Evolutionary conservation across 2,888 invertebrate genomes (phyloP), one percentile per base, ranked within the genome.

Genomic region (Caradrina kadenii): DNA sequence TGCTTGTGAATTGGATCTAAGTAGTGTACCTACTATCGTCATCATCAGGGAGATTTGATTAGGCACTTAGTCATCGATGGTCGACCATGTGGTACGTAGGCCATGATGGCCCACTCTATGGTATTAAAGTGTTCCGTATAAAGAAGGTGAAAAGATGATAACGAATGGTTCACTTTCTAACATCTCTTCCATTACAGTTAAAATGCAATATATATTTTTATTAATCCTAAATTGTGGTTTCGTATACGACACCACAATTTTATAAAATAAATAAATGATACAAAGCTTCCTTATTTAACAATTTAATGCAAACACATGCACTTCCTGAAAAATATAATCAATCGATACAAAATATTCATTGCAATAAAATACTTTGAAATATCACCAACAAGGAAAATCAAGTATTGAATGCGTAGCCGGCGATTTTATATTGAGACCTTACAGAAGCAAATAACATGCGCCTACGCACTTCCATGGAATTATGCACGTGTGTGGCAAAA

Each of bases 401-500:
- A 66, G 62, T 71, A 65, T 62, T 54, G 17, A 50, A 45, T 53
- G 3, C 17, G 61, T 56, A 35, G 4, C 50, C 22, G 42, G 35
- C 21, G 61, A 69, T 63, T 60, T 63, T 58, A 65, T 65, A 52
- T 49, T 17, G 56, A 76, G 80, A 71, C 76, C 72, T 76, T 79
- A 72, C 60, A 73, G 55, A 76, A 76, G 66, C 72, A 73, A 76
- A 83, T 80, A 73, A 68, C 35, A 50, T 26, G 62, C 76, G 69
- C 79, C 75, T 70, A 73, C 73, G 76, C 67, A 66, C 56, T 72
- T 79, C 79, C 73, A 83, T 61, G 65, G 73, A 79, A 81, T 69
- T 79, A 79, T 80, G 76, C 79, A 79, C 79, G 76, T 83, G 81
- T 79, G 83, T 60, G 70, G 68, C 55, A 67, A 63, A 70, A 61